A percentile compares a stretch with the other conserved stretches of the same genome.
These are phyloP conservation scores for Coregonus clupeaformis DNA, from an alignment of 2,113 vertebrate genomes.

Conservation along the genomic window DNA sequence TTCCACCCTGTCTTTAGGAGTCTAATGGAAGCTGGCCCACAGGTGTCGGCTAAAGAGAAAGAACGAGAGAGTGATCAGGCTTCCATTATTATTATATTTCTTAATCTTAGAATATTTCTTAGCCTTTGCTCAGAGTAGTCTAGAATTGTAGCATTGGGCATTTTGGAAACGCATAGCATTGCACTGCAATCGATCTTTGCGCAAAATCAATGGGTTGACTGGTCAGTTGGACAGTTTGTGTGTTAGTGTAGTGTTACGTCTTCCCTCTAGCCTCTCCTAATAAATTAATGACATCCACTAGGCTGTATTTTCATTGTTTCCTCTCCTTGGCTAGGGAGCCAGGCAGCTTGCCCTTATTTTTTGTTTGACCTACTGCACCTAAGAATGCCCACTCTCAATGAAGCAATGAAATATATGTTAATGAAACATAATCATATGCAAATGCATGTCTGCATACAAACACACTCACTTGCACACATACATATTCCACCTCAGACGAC, in stretches of 20 bases:
- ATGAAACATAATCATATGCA: no score
- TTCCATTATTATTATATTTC: not conserved
- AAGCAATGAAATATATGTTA: no score
- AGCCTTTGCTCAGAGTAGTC: not conserved
- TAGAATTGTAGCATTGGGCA: not conserved
- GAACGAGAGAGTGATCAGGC: not conserved
- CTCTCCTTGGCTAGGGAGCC: not conserved
- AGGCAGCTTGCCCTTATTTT: no score
- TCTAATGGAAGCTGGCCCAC: slow-evolving; percentile 23
- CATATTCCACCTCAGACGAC: no score
- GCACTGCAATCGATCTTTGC: slow-evolving; percentile 2
- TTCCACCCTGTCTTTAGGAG: slow-evolving; percentile 25
- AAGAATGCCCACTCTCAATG: no score
- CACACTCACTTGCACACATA: no score
- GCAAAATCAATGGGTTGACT: slow-evolving; percentile 34
- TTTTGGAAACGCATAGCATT: not conserved
- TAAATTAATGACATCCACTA: not conserved
- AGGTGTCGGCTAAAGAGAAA: not conserved
- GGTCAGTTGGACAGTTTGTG: slow-evolving; percentile 11
- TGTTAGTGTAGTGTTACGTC: slow-evolving; percentile 3
- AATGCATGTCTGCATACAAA: no score
- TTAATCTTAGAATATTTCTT: not conserved
- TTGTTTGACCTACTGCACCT: no score
- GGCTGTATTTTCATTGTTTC: slow-evolving; percentile 3
- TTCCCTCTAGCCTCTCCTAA: no score